Percentiles rank a stretch among this genome's conserved stretches.
phyloP scores from a whole-genome alignment of 2,888 invertebrate species.

The Stenichneumon culpator region DNA sequence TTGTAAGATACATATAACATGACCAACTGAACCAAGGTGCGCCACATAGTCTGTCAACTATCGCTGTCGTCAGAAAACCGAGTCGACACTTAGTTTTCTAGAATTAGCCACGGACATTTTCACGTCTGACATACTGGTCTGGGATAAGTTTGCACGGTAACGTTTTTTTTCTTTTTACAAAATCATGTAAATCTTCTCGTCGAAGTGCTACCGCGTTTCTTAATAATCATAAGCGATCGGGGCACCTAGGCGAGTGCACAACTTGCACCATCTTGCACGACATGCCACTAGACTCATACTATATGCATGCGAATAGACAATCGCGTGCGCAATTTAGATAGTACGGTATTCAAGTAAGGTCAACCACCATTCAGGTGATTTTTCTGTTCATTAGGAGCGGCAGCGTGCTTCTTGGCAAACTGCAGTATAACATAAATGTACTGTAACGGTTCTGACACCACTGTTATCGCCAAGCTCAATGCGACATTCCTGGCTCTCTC shows the following conservation, averaged over 20 bases:
- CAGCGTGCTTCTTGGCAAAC: slow-evolving; percentile 30
- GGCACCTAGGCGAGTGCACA: neutral
- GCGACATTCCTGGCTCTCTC: too few species aligned
- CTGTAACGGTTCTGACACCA: neutral
- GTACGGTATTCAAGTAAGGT: slow-evolving; percentile 53
- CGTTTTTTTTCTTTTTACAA: too few species aligned
- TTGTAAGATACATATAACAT: too few species aligned
- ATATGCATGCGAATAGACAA: neutral
- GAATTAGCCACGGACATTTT: too few species aligned
- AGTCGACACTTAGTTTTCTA: too few species aligned
- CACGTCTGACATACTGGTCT: too few species aligned
- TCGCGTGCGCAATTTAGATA: slow-evolving; percentile 56
- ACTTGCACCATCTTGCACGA: neutral
- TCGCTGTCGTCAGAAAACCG: too few species aligned
- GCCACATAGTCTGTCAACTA: too few species aligned
- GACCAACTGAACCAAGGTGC: too few species aligned
- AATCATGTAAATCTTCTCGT: too few species aligned
- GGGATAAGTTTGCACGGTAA: too few species aligned
- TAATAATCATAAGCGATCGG: neutral
- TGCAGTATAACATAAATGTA: neutral
- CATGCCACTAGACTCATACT: neutral
- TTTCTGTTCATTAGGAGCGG: slow-evolving; percentile 8
- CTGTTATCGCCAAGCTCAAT: too few species aligned
- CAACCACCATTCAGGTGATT: slow-evolving; percentile 56
- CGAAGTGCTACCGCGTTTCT: neutral